These are phyloP conservation scores for Proterorhinus semilunaris DNA, from an alignment of 2,113 vertebrate species.

Conservation along the genomic window DNA sequence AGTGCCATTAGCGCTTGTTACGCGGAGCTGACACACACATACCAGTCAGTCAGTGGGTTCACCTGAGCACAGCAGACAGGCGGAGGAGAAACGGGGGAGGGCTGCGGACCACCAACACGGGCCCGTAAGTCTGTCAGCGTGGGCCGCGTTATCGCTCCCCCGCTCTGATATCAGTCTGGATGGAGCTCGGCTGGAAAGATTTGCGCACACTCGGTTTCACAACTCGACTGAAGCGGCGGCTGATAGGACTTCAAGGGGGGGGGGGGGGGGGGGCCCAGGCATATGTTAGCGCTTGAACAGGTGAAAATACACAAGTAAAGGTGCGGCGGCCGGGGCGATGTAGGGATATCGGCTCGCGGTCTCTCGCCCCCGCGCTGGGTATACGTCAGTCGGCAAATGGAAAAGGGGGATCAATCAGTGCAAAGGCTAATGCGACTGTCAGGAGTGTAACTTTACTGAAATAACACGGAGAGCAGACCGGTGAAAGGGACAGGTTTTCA, in stretches of 20 bases:
- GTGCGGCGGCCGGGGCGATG: neutral
- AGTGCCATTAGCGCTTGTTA: neutral
- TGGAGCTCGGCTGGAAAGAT: conserved; percentile 76
- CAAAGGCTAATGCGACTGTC: too few relatives aligned
- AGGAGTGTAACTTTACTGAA: too few relatives aligned
- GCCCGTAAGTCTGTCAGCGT: conserved; percentile 25
- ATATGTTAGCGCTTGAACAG: conserved; percentile 27
- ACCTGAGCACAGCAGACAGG: conserved; percentile 43
- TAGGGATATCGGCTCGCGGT: too few relatives aligned
- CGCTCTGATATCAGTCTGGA: conserved; percentile 66
- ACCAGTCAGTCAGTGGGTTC: conserved; percentile 66
- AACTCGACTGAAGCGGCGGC: conserved; percentile 46
- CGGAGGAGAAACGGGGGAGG: conserved; percentile 12
- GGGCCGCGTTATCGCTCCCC: conserved; percentile 61
- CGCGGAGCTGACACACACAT: conserved; percentile 57
- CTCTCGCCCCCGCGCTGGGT: too few relatives aligned
- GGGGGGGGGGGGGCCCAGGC: conserved; percentile 64
- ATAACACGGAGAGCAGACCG: too few relatives aligned
- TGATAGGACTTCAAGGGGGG: conserved; percentile 60
- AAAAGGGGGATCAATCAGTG: too few relatives aligned
- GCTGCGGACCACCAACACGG: conserved; percentile 64
- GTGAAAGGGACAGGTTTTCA: too few relatives aligned
- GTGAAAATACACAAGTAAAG: neutral
- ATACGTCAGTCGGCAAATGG: too few relatives aligned
- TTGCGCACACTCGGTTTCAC: conserved; percentile 62